Evolutionary conservation across 2,113 vertebrate species (phyloP).

Genomic region (Coracopsis vasa): DNA sequence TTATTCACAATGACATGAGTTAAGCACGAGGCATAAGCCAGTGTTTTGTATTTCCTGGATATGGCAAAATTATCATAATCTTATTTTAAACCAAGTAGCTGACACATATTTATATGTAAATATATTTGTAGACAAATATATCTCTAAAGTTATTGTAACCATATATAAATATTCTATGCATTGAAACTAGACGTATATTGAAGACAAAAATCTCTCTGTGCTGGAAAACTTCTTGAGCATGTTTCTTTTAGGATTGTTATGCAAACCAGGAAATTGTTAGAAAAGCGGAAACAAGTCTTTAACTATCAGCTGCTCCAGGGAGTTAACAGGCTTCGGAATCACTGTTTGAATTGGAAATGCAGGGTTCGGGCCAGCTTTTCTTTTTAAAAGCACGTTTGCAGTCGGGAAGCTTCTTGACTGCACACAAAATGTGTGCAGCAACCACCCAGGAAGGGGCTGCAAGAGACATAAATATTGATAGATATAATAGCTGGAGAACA

Average conservation of each 20-base stretch:
- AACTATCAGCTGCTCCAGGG: conserved; percentile 58
- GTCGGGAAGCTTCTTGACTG: not conserved
- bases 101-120: conserved; percentile 44
- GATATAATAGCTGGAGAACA: not conserved
- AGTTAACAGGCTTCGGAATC: conserved; percentile 46
- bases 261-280: conserved; percentile 59
- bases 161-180: not conserved
- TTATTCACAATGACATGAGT: conserved; percentile 53
- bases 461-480: conserved; percentile 40
- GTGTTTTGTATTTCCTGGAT: conserved; percentile 65
- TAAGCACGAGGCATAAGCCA: conserved; percentile 47
- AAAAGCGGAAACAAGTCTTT: conserved; percentile 63
- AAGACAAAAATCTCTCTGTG: not conserved
- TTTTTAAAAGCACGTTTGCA: not conserved
- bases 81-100: conserved; percentile 45
- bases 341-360: not conserved
- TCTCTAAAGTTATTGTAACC: not conserved
- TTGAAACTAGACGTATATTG: not conserved
- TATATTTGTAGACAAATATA: conserved; percentile 27
- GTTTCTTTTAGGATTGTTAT: conserved; percentile 59
- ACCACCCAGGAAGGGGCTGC: conserved; percentile 18
- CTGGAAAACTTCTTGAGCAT: conserved; percentile 36
- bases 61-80: conserved; percentile 55
- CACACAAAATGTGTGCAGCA: not conserved
- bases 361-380: not conserved